Conservation (phyloP, 1,140 invertebrate species). For the Chlorops oryzae region DNA sequence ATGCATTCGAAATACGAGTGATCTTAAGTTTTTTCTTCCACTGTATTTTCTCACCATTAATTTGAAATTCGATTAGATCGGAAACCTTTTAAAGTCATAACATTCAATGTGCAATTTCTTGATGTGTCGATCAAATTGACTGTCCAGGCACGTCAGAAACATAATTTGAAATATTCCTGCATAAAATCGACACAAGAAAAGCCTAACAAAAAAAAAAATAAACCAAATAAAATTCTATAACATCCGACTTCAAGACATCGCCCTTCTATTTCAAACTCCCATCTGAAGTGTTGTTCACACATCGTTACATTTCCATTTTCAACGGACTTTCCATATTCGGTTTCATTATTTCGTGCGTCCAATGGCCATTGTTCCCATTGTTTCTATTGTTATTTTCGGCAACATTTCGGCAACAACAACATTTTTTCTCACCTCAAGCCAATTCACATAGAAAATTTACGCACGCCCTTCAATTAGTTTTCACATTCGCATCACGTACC, state of each 20-base stretch:
- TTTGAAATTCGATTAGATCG: too few relatives aligned
- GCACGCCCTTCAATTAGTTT: too few relatives aligned
- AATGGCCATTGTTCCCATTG: not conserved
- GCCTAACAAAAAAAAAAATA: not conserved
- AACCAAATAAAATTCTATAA: not conserved
- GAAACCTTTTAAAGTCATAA: too few relatives aligned
- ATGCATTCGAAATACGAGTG: too few relatives aligned
- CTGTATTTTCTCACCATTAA: too few relatives aligned
- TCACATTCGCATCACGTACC: conserved; percentile 37
- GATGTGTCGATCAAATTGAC: not conserved
- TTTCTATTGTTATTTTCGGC: not conserved
- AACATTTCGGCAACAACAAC: not conserved
- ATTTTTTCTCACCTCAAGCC: not conserved
- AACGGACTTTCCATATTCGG: too few relatives aligned
- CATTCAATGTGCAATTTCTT: too few relatives aligned
- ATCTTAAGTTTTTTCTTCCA: too few relatives aligned
- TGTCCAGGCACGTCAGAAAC: not conserved
- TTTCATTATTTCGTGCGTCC: too few relatives aligned
- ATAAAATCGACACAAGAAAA: not conserved
- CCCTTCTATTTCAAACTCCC: too few relatives aligned
- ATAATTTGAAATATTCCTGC: not conserved
- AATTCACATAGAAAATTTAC: not conserved
- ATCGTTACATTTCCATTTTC: not conserved
- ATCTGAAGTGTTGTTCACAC: not conserved
- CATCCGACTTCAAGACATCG: not conserved